Evolutionary conservation across 2,113 vertebrate genomes (phyloP).

Genomic region (Brachionichthys hirsutus): DNA sequence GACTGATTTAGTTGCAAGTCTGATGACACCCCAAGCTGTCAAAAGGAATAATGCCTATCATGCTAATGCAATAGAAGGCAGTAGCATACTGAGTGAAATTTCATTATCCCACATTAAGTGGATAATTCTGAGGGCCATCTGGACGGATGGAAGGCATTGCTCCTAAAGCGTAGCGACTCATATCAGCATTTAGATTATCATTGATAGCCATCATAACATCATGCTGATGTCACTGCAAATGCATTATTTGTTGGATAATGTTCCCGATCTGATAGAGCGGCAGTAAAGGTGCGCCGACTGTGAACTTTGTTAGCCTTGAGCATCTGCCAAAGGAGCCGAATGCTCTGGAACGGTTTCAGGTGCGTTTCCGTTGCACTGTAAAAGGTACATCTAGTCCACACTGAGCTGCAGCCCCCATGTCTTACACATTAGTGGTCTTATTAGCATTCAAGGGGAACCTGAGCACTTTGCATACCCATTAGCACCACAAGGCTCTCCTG

Average conservation of each 20-base stretch:
- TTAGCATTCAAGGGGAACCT: slow-evolving; percentile 63
- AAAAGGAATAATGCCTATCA: slow-evolving; percentile 57
- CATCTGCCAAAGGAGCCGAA: slow-evolving; percentile 31
- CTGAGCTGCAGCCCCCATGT: slow-evolving; percentile 48
- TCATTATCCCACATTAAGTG: slow-evolving; percentile 65
- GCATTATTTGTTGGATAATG: too few species aligned
- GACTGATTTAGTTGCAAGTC: too few species aligned
- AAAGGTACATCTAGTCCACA: slow-evolving; percentile 37
- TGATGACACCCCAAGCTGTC: slow-evolving; percentile 53
- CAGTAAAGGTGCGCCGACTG: not conserved
- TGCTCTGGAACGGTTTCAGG: slow-evolving; percentile 35
- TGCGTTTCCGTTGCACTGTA: slow-evolving; percentile 39
- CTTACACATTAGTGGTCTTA: slow-evolving; percentile 60
- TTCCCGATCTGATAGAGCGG: too few species aligned
- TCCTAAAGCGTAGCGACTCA: slow-evolving; percentile 34
- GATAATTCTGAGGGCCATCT: slow-evolving; percentile 61
- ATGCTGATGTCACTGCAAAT: slow-evolving; percentile 6
- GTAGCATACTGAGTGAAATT: slow-evolving; percentile 67
- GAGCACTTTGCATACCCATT: slow-evolving; percentile 61
- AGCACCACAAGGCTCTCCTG: slow-evolving; percentile 46
- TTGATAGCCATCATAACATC: slow-evolving; percentile 6
- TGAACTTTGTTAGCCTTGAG: slow-evolving; percentile 20
- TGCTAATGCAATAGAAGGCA: slow-evolving; percentile 66
- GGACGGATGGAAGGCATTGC: slow-evolving; percentile 46
- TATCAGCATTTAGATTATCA: slow-evolving; percentile 36